Percentiles rank a stretch among this genome's conserved stretches.
These are phyloP conservation scores for Phasianus colchicus DNA, from an alignment of 2,113 vertebrate species.

Conservation along the genomic window DNA sequence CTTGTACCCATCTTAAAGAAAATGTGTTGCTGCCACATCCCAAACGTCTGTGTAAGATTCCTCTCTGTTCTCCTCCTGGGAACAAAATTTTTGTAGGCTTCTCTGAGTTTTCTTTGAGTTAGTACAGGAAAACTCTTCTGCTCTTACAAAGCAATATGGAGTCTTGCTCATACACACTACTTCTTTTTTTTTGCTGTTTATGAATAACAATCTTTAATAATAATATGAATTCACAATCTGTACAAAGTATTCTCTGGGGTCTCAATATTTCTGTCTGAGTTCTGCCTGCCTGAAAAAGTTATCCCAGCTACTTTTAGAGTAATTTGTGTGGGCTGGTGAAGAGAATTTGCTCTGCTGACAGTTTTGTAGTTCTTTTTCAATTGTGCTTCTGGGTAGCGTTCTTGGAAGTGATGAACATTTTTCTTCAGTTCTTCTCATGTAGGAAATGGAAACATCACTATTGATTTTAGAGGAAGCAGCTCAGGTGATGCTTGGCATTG, in stretches of 20 bases:
- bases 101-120: background rate
- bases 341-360: background rate
- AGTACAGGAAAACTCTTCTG: background rate
- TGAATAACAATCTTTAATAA: background rate
- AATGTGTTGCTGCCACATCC: background rate
- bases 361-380: background rate
- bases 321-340: background rate
- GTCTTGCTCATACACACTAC: background rate
- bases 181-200: background rate
- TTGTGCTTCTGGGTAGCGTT: background rate
- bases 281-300: background rate
- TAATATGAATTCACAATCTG: background rate
- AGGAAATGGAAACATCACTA: background rate
- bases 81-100: background rate
- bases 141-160: background rate
- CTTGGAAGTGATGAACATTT: background rate
- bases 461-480: background rate
- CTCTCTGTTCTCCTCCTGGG: background rate
- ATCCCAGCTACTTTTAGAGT: background rate
- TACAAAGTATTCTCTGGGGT: background rate
- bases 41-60: background rate
- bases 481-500: background rate
- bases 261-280: background rate
- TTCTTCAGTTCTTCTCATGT: background rate
- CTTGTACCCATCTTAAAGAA: background rate